Conservation (phyloP, 2,888 invertebrate species). For the Julus scanicus region DNA sequence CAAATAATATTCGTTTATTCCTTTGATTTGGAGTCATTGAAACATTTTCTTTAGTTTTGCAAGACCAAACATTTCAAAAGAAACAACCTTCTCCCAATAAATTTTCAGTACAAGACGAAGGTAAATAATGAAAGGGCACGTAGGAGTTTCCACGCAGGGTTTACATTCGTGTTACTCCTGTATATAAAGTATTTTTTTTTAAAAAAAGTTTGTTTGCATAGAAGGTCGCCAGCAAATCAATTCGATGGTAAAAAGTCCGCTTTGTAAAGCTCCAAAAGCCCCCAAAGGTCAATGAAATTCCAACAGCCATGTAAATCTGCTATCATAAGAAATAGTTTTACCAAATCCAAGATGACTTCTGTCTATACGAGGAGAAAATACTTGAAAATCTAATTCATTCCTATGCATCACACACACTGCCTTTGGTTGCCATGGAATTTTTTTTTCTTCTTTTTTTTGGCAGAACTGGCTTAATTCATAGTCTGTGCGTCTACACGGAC, state of each 20-base stretch:
- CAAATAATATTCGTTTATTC: too few species aligned
- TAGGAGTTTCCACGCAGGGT: too few species aligned
- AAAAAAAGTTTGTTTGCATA: not conserved
- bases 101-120: too few species aligned
- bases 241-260: not conserved
- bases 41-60: too few species aligned
- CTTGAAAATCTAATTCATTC: slow-evolving; percentile 36
- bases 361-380: not conserved
- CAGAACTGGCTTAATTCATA: slow-evolving; percentile 13
- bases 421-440: slow-evolving; percentile 30
- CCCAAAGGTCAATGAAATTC: slow-evolving; percentile 24
- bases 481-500: not conserved
- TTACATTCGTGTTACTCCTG: too few species aligned
- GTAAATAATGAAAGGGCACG: too few species aligned
- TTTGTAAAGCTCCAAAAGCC: not conserved
- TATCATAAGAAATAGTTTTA: not conserved
- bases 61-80: too few species aligned
- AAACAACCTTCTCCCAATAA: too few species aligned
- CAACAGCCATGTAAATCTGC: not conserved
- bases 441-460: too few species aligned
- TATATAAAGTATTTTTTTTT: not conserved
- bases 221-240: not conserved
- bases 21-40: too few species aligned
- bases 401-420: not conserved
- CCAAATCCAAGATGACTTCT: not conserved